A percentile compares a stretch with the other conserved stretches of the same genome.
Conservation (phyloP, 1,140 invertebrate genomes). For the Tetragonula clypearis region DNA sequence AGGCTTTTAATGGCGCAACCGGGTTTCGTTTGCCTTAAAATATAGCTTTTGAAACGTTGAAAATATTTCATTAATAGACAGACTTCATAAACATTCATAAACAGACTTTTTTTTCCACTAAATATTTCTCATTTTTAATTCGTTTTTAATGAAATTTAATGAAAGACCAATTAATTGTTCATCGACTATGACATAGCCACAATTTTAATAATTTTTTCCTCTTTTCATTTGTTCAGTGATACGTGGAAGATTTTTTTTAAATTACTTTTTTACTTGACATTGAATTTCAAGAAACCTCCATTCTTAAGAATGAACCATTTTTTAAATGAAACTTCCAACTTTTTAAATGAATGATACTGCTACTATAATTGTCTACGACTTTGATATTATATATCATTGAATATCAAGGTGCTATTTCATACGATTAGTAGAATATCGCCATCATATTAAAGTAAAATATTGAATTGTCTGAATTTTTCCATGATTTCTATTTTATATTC, state of each 20-base stretch:
- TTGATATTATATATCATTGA: neutral
- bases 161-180: neutral
- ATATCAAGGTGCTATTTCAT: too few relatives aligned
- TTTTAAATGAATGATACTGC: neutral
- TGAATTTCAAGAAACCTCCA: neutral
- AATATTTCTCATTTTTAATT: neutral
- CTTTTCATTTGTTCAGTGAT: neutral
- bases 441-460: too few relatives aligned
- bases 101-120: neutral
- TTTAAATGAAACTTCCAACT: neutral
- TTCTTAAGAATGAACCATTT: neutral
- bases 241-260: too few relatives aligned
- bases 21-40: neutral
- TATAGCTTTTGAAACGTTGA: neutral
- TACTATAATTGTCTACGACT: neutral
- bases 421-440: too few relatives aligned
- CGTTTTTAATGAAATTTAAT: neutral
- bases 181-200: neutral
- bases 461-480: too few relatives aligned
- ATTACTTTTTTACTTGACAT: too few relatives aligned
- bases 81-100: too few relatives aligned
- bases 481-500: too few relatives aligned
- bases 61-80: neutral
- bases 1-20: slow-evolving; percentile 4
- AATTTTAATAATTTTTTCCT: neutral